Base-by-base conservation (phyloP, 2,888 invertebrate species). In the Lamproptera curius region DNA sequence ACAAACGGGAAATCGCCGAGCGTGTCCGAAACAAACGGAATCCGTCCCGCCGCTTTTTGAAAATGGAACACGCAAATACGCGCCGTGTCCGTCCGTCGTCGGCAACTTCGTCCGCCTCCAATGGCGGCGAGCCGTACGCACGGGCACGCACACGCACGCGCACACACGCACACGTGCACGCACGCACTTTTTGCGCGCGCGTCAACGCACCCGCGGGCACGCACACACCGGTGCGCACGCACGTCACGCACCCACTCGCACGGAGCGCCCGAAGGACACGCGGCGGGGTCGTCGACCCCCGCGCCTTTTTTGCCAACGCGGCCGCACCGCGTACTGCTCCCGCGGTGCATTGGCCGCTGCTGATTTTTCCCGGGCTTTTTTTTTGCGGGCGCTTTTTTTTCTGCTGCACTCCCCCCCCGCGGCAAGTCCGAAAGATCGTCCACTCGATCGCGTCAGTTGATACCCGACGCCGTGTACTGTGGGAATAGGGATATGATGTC, bases 241-340 rank as follows among this genome's bases (percentile, higher is more conserved):
- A 43, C 42, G 16, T 46, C 36, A 75, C 69, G 73, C 79, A 77
- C 77, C 72, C 65, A 76, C 81, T 58, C 77, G 79, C 78, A 80
- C 77, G 65, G 35, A 51, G 59, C 56, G 55, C 45, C 61, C 86
- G 86, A 86, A 86, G 86, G 86, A 85, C 86, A 85, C 81, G 79
- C 70, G 65, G 82, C 63, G 71, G 71, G 83, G 78, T 82, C 77
- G 67, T 76, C 70, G 74, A 84, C 84, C 84, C n/a, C 83, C 74
- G 63, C 16, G 75, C 85, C 86, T 87, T 87, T 86, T 85, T 81
- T 85, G 73, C 58, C 58, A 73, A 76, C 79, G 67, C 73, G 70
- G 71, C 61, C 73, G 76, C 79, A 75, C 81, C 73, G 75, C 70
- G 72, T 73, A 82, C 71, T 82, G 70, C 69, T 61, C 61, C 59